Evolutionary conservation across 2,797 vertebrate species (phyloP).

Genomic region (Argyrosomus regius): DNA sequence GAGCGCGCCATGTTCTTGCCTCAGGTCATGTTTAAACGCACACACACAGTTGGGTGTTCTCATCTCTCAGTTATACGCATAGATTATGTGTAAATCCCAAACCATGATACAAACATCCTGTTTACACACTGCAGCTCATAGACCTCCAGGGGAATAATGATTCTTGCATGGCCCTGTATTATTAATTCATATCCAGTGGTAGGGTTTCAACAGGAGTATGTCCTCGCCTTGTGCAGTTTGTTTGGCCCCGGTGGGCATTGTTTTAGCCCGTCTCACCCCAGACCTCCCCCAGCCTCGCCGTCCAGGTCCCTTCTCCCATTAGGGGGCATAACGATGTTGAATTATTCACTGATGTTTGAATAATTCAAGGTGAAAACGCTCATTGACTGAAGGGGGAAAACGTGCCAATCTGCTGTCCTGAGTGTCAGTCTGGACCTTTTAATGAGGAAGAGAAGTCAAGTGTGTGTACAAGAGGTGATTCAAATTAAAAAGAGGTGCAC

Average conservation of each 20-base stretch:
- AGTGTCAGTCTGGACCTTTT: slow-evolving; percentile 27
- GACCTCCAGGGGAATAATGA: slow-evolving; percentile 43
- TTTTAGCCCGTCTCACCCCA: slow-evolving; percentile 29
- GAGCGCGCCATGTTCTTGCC: slow-evolving; percentile 31
- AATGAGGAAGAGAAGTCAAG: slow-evolving; percentile 28
- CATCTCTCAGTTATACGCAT: slow-evolving; percentile 2
- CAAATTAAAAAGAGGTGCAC: neutral
- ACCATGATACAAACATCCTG: slow-evolving; percentile 53
- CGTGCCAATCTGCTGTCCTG: slow-evolving; percentile 36
- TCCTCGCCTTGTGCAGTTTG: slow-evolving; percentile 25
- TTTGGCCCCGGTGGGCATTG: slow-evolving; percentile 30
- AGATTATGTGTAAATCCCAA: slow-evolving; percentile 44
- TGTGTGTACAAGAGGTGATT: neutral
- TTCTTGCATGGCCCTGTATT: slow-evolving; percentile 47
- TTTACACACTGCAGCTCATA: slow-evolving; percentile 53
- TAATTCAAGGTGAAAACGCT: slow-evolving; percentile 73
- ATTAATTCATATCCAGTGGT: slow-evolving; percentile 71
- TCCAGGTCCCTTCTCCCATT: slow-evolving; percentile 62
- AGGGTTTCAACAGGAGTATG: slow-evolving; percentile 32
- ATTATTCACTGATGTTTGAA: slow-evolving; percentile 79
- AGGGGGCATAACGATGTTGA: slow-evolving; percentile 66
- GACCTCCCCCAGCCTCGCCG: slow-evolving; percentile 18
- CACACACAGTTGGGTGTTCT: slow-evolving; percentile 14
- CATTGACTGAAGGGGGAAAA: slow-evolving; percentile 41
- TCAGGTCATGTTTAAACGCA: slow-evolving; percentile 47